Evolutionary conservation across 2,888 invertebrate genomes (phyloP).

Genomic region (Tromatobia lineatoria): DNA sequence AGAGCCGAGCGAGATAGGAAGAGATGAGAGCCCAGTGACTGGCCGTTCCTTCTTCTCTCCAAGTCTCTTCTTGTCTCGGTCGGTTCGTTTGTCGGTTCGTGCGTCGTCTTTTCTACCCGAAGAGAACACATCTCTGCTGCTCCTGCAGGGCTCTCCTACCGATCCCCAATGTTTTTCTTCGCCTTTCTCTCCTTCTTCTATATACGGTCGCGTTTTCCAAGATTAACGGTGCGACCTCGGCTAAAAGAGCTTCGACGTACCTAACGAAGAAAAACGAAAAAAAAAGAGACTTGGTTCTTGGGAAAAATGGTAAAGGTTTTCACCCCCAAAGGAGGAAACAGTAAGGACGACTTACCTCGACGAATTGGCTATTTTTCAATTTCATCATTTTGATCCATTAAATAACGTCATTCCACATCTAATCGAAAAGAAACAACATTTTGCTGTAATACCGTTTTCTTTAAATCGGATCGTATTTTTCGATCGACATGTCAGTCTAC

Average conservation of each 20-base stretch:
- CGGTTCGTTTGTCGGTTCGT: constrained; percentile 64
- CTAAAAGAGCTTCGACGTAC: constrained; percentile 46
- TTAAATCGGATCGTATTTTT: background rate
- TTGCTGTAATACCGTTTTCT: background rate
- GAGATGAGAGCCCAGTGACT: constrained; percentile 58
- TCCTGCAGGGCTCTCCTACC: constrained; percentile 38
- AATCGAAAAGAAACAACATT: background rate
- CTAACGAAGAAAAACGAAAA: constrained; percentile 16
- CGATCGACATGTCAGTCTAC: too few species aligned
- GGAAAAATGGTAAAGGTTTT: constrained; percentile 50
- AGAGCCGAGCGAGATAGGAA: constrained; percentile 46
- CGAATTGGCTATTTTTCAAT: constrained; percentile 7
- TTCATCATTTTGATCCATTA: background rate
- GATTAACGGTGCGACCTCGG: constrained; percentile 63
- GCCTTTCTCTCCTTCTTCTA: constrained; percentile 21
- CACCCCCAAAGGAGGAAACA: background rate
- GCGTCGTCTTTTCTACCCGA: constrained; percentile 29
- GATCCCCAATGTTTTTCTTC: constrained; percentile 59
- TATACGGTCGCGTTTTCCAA: constrained; percentile 54
- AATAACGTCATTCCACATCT: background rate
- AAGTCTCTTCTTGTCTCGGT: constrained; percentile 33
- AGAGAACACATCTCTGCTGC: constrained; percentile 24
- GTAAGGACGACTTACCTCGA: constrained; percentile 18
- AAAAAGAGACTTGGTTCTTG: constrained; percentile 27
- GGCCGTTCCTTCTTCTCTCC: constrained; percentile 57